Evolutionary conservation across 2,797 vertebrate genomes (phyloP), one percentile per base, ranked within the genome.

Genomic region (Gastrophryne carolinensis): DNA sequence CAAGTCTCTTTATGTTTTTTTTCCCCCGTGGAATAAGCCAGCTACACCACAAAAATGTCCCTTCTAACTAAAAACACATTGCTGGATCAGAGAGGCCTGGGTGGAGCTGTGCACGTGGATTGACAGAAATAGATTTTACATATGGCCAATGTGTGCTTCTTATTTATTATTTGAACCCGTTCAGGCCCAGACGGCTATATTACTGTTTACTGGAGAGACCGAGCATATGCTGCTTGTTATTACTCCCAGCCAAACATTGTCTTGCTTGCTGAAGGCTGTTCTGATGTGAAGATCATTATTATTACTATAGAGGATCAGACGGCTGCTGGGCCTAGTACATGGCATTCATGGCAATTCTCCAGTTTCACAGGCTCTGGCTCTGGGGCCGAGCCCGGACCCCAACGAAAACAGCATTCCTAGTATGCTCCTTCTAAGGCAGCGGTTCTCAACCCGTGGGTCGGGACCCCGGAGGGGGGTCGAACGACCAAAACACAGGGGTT

Each of bases 61-160:
- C 74, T 64, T 34, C 17, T 77, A 77, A 77, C 49, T 64, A 26
- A 44, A 71, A 77, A 77, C 74, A 77, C 49, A 77, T 77, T 77
- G 66, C 30, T 30, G 58, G 67, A 57, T 50, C 58, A 57, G 66
- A 64, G 37, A 17, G 23, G 27, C 50, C n/a, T 5, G 67, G 58
- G 67, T 64, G 49, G 60, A 57, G 74, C 53, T 54, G 65, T 63
- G 47, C 37, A 67, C 39, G 62, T 65, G 60, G 34, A 60, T 47
- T 23, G 37, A 70, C 44, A 57, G 57, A 58, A 44, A 70, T 58
- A 70, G 52, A 44, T 58, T 57, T 47, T 58, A 58, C 39, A 70
- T 39, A 32, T 70, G 15, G 27, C 37, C 49, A 29, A 4, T 39
- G 49, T 39, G 65, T 17, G 21, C 26, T 24, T 32, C 8, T 65